Evolutionary conservation across 2,113 vertebrate genomes (phyloP).

Genomic region (Zootoca vivipara): DNA sequence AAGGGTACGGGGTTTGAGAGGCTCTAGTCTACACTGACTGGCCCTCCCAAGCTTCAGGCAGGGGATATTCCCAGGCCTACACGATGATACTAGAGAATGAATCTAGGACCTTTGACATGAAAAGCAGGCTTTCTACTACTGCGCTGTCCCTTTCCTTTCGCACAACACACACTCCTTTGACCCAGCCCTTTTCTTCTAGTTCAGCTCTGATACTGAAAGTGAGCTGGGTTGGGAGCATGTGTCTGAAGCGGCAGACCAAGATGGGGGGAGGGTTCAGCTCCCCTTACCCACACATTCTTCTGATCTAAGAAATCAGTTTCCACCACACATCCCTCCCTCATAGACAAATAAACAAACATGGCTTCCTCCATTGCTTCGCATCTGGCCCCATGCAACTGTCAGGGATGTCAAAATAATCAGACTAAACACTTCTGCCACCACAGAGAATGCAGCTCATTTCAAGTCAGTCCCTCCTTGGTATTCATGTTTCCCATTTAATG

Average conservation of each 20-base stretch:
- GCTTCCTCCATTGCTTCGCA: background rate
- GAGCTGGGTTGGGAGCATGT: background rate
- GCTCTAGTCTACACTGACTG: too few species aligned
- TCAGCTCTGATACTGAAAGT: background rate
- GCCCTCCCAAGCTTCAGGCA: too few species aligned
- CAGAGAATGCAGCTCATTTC: background rate
- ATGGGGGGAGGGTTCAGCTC: background rate
- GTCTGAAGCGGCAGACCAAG: background rate
- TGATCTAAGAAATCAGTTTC: background rate
- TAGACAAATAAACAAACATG: background rate
- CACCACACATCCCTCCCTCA: too few species aligned
- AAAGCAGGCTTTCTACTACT: too few species aligned
- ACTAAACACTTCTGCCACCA: background rate
- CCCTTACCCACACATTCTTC: background rate
- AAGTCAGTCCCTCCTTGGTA: slow-evolving; percentile 6
- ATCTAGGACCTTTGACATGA: too few species aligned
- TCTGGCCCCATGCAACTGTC: background rate
- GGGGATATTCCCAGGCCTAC: too few species aligned
- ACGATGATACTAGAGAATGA: too few species aligned
- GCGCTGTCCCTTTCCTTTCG: too few species aligned
- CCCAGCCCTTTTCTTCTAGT: background rate
- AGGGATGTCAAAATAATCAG: background rate
- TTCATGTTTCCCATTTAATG: slow-evolving; percentile 20
- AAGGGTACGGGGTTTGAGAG: too few species aligned
- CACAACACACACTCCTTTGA: background rate